Evolutionary conservation across 2,888 invertebrate species (phyloP), one percentile per base, ranked within the genome.

Genomic region (Tenthredo notha): DNA sequence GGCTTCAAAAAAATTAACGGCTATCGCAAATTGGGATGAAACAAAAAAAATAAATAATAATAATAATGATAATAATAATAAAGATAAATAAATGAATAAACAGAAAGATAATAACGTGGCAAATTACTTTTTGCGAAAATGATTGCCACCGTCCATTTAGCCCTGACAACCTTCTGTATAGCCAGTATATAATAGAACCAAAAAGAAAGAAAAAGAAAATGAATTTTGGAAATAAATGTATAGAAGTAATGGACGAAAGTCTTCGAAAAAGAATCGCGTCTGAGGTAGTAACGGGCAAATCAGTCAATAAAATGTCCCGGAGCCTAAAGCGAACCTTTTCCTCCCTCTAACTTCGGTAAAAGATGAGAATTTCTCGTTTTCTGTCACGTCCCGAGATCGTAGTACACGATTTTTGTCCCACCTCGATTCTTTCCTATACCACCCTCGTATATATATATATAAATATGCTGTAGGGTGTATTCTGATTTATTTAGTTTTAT

Each of bases 221-320:
- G 29, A 25, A 50, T 33, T n/a, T 54, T 29, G 77, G 18, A 6
- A 47, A 10, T 54, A 54, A 77, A 54, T 18, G 29, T 77, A n/a
- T n/a, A 67, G 67, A n/a, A 80, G 15, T 43, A 61, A 80, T 80
- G 37, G 58, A 40, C 5, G 12, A 40, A 80, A 61, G 61, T 61
- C 43, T 77, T 12, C 2, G 40, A 61, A 58, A 43, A 61, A 58
- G 61, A 80, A 80, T 80, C 80, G 80, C 80, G 61, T 29, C 80
- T 21, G n/a, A 40, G 40, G 61, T 12, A 80, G 58, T 61, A 40
- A 80, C 58, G 80, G 58, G 40, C 58, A 50, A 80, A 80, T 80
- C 80, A 61, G 80, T 80, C 80, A 43, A 80, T 80, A 80, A 80
- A 80, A 80, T 80, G 61, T 80, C 80, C 58, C 61, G 58, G 40